Evolutionary conservation across 2,797 vertebrate species (phyloP), one percentile per base, ranked within the genome.

Genomic region (Malacoctenus gilli): DNA sequence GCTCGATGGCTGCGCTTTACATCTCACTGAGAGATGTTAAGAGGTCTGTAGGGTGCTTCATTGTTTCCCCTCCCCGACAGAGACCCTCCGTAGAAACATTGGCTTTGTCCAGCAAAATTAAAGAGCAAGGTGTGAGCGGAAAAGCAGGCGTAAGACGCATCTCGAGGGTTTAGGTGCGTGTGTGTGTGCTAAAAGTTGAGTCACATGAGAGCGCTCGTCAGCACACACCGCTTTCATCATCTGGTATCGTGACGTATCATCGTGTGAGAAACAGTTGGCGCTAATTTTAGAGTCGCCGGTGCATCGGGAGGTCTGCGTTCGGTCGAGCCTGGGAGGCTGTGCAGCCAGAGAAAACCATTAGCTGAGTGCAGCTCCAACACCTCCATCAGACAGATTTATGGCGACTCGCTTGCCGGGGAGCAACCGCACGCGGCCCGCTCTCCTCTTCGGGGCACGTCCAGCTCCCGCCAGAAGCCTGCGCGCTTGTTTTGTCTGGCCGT

Each of bases 361-460:
- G 49, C 54, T 38, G 60, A 77, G 57, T 49, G 64, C 77, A 46
- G 31, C 53, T 39, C 59, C 53, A 74, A 74, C 65, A 63, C 72
- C 67, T 68, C 49, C 34, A 8, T 57, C 50, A 46, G 43, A 59
- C 53, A 73, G 73, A 79, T 79, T 79, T 69, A 79, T 58, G 39
- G 54, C 15, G 31, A n/a, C 8, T 71, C 41, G 20, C 75, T 62
- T 32, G 15, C 47, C 35, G 36, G 72, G 44, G 35, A 77, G 57
- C 1, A 13, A 54, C 61, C 58, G 72, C 16, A 28, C 2, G 11
- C 47, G 41, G 44, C 52, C 58, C 10, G 46, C 37, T 55, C 53
- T 32, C 48, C 41, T 36, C 53, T 46, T 30, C 25, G 14, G 25
- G 36, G 41, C 19, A 34, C 0, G 1, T 8, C 47, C 39, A 20